Base-by-base conservation (phyloP, 35 echinoderm and acorn worm species). In the Eucidaris tribuloides region DNA sequence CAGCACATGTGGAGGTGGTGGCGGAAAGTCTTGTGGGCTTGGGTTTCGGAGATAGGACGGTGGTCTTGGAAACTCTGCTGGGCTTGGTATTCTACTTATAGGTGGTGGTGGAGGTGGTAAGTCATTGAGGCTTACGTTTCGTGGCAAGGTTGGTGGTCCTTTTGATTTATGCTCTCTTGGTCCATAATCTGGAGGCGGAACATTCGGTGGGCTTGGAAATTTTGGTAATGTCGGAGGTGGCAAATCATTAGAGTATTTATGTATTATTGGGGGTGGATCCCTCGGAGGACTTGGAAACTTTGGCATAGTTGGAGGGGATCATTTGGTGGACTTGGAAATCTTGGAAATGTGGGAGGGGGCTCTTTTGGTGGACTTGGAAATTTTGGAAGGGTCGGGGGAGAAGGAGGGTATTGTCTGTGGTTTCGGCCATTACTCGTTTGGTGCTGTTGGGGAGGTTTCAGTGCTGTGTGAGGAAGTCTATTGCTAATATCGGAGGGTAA, bases 201-300 rank as follows among this genome's bases (percentile, higher is more conserved):
- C 68, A 41, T 74, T 74, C 3, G 68, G 68, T n/a, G 68, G 68
- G 37, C 68, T 74, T 38, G 68, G 68, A 74, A 74, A 74, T 36
- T 74, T 74, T 13, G 68, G 68, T 38, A 74, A 44, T 7, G 68
- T 74, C 24, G 68, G 68, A 41, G 68, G 68, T 11, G 68, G 68
- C n/a, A 74, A 35, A 36, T 44, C 24, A 36, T 74, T 43, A 40
- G 44, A 44, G 24, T 11, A 4, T 32, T 74, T 74, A 17, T 33
- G 68, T 35, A 40, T n/a, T n/a, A n/a, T 33, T 14, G 68, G 68
- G 20, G 68, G 68, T 22, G 68, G 68, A 0, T 74, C 68, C 19
- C n/a, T 43, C 25, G 68, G 68, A 38, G 68, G 68, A 41, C 68
- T 44, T 15, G 68, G 68, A 44, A 74, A 74, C 23, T 74, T 74